Base-by-base conservation (phyloP, 2,113 vertebrate species). In the Neotoma lepida region DNA sequence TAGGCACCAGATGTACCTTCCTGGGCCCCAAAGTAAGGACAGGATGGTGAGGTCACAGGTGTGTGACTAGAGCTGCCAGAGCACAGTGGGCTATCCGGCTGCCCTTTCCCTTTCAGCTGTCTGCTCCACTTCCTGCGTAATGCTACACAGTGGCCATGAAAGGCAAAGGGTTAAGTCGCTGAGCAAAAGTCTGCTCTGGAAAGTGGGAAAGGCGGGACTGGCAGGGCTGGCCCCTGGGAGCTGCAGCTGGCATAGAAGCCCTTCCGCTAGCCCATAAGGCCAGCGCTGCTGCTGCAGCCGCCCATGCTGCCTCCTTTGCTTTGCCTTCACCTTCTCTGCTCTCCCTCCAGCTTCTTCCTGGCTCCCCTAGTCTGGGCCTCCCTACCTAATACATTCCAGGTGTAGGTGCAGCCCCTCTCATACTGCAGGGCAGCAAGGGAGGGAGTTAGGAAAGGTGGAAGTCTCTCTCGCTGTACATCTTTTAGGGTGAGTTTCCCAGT, bases 151-250 rank as follows among this genome's bases (percentile, higher is more conserved):
- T 61, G 88, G 68, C 66, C 49, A 22, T 8, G 58, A 80, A 58
- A 82, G 46, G 39, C 88, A 95, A 96, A 20, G 94, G 73, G 94
- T 96, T 97, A 97, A 96, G 68, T 94, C 86, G 68, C 9, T 1
- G 68, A 91, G 78, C 44, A 24, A 68, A 96, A 92, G 91, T 71
- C 30, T 20, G 51, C n/a, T 86, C 81, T 80, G 94, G 95, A 97
- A 93, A 96, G 91, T 6, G 41, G 91, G 91, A 92, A 96, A 96
- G 86, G 92, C 46, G 2, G 91, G 84, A 92, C 89, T 95, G 91
- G 91, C 91, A 92, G 82, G 56, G 63, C 9, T 94, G 22, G 81
- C 88, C 93, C 88, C 86, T 84, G 81, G 88, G 91, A 95, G 46
- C 94, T 80, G 56, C 76, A 88, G 78, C 96, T 96, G 96, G 90